These are phyloP conservation scores for Oreohelix idahoensis DNA, from an alignment of 1,140 invertebrate species.

Conservation along the genomic window DNA sequence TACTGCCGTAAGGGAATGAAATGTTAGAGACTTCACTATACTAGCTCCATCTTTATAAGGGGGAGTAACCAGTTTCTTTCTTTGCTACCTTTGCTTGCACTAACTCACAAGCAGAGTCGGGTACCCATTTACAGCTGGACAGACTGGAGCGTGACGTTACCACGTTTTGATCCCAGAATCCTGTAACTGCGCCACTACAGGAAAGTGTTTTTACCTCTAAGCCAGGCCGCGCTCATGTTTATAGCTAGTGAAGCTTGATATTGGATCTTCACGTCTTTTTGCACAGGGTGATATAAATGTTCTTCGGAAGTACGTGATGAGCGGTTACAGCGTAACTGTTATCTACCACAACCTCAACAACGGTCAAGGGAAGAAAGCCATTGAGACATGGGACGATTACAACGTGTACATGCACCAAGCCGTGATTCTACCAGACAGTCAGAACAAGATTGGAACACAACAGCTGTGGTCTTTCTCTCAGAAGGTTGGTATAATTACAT, in stretches of 20 bases:
- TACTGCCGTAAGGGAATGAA: too few relatives aligned
- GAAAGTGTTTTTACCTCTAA: too few relatives aligned
- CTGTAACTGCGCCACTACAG: too few relatives aligned
- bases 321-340: neutral
- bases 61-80: too few relatives aligned
- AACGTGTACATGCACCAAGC: neutral
- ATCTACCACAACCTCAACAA: neutral
- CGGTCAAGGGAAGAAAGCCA: neutral
- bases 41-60: too few relatives aligned
- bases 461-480: neutral
- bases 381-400: neutral
- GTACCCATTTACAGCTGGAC: too few relatives aligned
- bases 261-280: neutral
- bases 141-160: too few relatives aligned
- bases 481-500: slow-evolving; percentile 8
- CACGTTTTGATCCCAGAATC: too few relatives aligned
- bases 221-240: too few relatives aligned
- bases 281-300: neutral
- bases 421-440: neutral
- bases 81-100: too few relatives aligned
- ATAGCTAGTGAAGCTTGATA: neutral
- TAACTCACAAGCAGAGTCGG: too few relatives aligned
- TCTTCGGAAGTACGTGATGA: neutral
- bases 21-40: too few relatives aligned
- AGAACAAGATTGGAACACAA: neutral